These are phyloP conservation scores for Hydrolagus affinis DNA, from an alignment of 2,113 vertebrate species.

Conservation along the genomic window DNA sequence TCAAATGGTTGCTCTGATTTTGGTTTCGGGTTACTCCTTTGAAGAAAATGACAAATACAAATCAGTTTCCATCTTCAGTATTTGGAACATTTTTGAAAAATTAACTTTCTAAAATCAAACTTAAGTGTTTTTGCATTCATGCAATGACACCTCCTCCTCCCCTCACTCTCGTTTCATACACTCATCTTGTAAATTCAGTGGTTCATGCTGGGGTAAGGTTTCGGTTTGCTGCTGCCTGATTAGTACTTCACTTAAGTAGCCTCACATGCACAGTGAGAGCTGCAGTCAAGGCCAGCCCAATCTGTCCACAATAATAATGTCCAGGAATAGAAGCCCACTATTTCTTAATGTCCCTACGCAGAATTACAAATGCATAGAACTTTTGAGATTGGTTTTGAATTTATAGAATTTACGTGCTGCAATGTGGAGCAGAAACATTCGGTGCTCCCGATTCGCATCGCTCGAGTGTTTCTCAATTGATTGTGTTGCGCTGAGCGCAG, in stretches of 20 bases:
- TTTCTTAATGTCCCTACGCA: no score
- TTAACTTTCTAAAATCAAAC: neutral
- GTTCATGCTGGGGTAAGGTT: neutral
- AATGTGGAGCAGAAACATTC: no score
- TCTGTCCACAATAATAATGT: no score
- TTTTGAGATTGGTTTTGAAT: no score
- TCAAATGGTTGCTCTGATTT: constrained; percentile 89
- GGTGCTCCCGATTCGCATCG: no score
- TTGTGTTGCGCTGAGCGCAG: no score
- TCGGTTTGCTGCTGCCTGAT: neutral
- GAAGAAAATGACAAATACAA: constrained; percentile 39
- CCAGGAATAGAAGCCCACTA: no score
- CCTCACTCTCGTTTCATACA: neutral
- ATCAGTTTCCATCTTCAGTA: neutral
- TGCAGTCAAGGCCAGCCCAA: no score
- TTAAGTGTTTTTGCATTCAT: neutral
- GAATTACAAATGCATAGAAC: no score
- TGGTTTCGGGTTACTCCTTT: constrained; percentile 89
- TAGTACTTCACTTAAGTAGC: neutral
- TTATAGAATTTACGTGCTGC: no score
- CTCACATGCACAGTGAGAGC: no score
- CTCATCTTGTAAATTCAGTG: neutral
- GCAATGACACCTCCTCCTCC: neutral
- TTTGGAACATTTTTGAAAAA: neutral
- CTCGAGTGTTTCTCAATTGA: no score